A percentile compares a stretch with the other conserved stretches of the same genome.
Evolutionary conservation across 2,888 invertebrate genomes (phyloP).

Genomic region (Imbricaverruca yamaguchii): DNA sequence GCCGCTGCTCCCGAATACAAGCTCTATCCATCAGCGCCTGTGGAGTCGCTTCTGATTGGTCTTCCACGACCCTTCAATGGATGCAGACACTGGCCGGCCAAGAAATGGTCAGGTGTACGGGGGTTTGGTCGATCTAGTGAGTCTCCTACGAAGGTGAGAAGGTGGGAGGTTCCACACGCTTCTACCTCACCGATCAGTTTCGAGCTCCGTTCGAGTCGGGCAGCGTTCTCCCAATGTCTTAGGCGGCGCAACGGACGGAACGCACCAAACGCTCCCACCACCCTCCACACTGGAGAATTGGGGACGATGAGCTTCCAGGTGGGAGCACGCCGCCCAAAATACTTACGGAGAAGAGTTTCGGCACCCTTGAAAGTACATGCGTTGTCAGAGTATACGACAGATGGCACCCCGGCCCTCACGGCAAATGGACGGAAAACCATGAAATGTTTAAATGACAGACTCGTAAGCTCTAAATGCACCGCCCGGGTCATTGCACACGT

Average conservation of each 20-base stretch:
- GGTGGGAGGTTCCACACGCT: slow-evolving; percentile 24
- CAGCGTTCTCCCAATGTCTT: slow-evolving; percentile 22
- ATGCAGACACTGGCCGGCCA: background rate
- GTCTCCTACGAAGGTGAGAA: slow-evolving; percentile 25
- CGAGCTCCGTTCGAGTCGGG: slow-evolving; percentile 22
- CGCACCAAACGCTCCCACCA: no score
- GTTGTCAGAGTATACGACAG: slow-evolving; percentile 25
- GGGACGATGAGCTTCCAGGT: slow-evolving; percentile 26
- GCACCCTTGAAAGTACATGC: slow-evolving; percentile 20
- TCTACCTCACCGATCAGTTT: slow-evolving; percentile 25
- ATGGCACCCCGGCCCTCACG: slow-evolving; percentile 18
- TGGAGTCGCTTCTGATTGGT: background rate
- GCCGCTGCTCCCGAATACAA: background rate
- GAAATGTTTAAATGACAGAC: slow-evolving; percentile 20
- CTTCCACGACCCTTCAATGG: background rate
- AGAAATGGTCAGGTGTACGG: slow-evolving; percentile 25
- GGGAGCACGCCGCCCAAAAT: background rate
- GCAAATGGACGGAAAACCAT: slow-evolving; percentile 22
- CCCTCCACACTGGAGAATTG: slow-evolving; percentile 1
- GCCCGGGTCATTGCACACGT: slow-evolving; percentile 22
- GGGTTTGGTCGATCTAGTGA: background rate
- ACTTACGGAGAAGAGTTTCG: background rate
- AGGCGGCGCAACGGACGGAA: slow-evolving; percentile 23
- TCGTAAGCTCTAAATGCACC: slow-evolving; percentile 24
- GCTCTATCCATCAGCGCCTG: background rate